Base-by-base conservation (phyloP, 1,140 invertebrate genomes). In the Drepana arcuata region DNA sequence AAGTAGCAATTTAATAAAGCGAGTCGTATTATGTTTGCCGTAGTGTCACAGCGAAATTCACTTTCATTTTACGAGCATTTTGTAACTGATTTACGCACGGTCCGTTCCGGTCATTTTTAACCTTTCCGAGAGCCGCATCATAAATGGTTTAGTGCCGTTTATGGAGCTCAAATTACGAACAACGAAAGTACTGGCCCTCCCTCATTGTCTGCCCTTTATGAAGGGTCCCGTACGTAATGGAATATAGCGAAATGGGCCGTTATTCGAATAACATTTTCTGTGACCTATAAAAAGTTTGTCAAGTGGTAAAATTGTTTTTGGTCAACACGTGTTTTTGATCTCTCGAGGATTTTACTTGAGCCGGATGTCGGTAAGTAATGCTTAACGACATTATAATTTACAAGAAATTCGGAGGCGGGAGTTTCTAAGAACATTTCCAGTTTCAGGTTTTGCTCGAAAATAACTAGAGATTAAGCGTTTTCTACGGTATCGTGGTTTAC, bases 181-280 rank as follows among this genome's bases (percentile, higher is more conserved):
- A 62, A 65, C 54, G 54, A 57, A 59, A 72, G 51, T 62, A 61
- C 54, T 53, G 40, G 45, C 45, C 52, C 57, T 57, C 63, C 60
- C 58, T 61, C 50, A 62, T 55, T 62, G 59, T 66, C 52, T 64
- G 62, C 60, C 64, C 69, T 75, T 71, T 71, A 61, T 60, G 63
- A 67, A 62, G 61, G 61, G 57, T 50, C 60, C 48, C 56, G 48
- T 62, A 51, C 67, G 71, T 65, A 73, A 64, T 67, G 65, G 55
- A 69, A 62, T 58, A 63, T 55, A 56, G 45, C 57, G 49, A 60
- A 72, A 74, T 65, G 61, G 56, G 37, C 46, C 66, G 55, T 70
- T 60, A 65, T 69, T 64, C 66, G 48, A 57, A 65, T 67, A 73
- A 64, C 67, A 77, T 77, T 77, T n/a, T 72, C 50, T 57, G 49